These are phyloP conservation scores for Globodera ellingtonae DNA, from an alignment of 1,140 invertebrate species.

Conservation along the genomic window DNA sequence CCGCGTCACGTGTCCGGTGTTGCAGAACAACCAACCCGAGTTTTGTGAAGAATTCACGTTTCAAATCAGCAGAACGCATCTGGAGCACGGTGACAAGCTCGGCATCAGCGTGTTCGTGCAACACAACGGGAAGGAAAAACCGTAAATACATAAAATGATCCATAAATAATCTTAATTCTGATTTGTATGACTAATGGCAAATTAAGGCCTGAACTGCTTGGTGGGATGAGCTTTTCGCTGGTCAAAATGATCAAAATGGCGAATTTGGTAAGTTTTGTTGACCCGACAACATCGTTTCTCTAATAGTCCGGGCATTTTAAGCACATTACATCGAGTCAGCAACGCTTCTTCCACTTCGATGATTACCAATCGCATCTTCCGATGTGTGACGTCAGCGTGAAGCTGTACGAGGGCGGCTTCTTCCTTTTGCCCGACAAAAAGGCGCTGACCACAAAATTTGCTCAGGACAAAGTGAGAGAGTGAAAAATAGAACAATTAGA, in stretches of 20 bases:
- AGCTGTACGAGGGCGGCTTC: constrained; percentile 39
- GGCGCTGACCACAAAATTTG: constrained; percentile 2
- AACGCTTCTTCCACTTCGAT: too few species aligned
- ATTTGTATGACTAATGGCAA: too few species aligned
- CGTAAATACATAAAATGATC: too few species aligned
- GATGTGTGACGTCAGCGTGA: too few species aligned
- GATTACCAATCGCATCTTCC: too few species aligned
- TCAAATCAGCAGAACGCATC: constrained; percentile 13
- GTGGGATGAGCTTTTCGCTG: constrained; percentile 40
- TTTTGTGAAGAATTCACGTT: constrained; percentile 39
- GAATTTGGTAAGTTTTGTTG: too few species aligned
- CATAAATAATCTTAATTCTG: too few species aligned
- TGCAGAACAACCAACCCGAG: constrained; percentile 31
- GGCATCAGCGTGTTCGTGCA: constrained; percentile 31
- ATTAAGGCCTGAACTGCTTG: constrained; percentile 33
- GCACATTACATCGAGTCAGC: too few species aligned
- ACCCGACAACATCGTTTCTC: too few species aligned
- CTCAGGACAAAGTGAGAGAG: constrained; percentile 15
- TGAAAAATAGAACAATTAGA: neutral
- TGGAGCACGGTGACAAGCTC: constrained; percentile 36
- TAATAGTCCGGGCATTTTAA: too few species aligned
- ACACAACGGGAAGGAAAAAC: constrained; percentile 7
- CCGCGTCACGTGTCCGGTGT: constrained; percentile 15
- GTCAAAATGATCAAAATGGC: constrained; percentile 32
- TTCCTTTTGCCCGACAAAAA: constrained; percentile 34